phyloP scores from a whole-genome alignment of 2,797 vertebrate species.

The Holocentrus rufus region DNA sequence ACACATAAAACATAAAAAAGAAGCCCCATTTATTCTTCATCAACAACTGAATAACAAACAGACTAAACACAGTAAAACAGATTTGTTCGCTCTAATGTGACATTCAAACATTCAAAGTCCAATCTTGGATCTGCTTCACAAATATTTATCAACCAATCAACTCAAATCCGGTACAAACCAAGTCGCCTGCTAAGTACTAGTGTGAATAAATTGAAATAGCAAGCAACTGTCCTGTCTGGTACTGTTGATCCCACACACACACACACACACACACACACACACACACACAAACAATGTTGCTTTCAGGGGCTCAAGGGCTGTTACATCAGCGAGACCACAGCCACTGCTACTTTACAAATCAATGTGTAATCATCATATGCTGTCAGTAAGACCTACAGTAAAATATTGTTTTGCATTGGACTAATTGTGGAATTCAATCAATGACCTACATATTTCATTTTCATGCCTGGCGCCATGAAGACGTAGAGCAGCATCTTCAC shows the following conservation, averaged over 20 bases:
- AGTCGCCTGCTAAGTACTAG: neutral
- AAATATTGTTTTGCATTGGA: neutral
- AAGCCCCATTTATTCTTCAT: slow-evolving; percentile 58
- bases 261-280: slow-evolving; percentile 1
- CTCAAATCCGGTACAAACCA: neutral
- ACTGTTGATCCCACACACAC: slow-evolving; percentile 3
- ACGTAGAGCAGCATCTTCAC: neutral
- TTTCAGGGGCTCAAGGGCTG: neutral
- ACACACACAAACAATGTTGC: neutral
- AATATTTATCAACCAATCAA: too few species aligned
- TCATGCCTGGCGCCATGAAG: neutral
- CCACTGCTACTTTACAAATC: slow-evolving; percentile 5
- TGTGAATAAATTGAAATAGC: neutral
- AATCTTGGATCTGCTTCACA: too few species aligned
- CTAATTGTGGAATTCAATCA: neutral
- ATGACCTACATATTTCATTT: slow-evolving; percentile 1
- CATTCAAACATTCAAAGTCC: too few species aligned
- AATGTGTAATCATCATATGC: slow-evolving; percentile 1
- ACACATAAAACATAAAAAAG: slow-evolving; percentile 17
- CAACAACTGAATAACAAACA: slow-evolving; percentile 52
- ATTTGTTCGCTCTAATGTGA: too few species aligned
- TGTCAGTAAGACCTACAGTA: slow-evolving; percentile 9
- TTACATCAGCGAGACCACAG: neutral
- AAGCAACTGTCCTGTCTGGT: neutral
- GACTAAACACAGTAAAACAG: slow-evolving; percentile 50